Conservation (phyloP, 2,888 invertebrate species). For the Drosophila formosana region DNA sequence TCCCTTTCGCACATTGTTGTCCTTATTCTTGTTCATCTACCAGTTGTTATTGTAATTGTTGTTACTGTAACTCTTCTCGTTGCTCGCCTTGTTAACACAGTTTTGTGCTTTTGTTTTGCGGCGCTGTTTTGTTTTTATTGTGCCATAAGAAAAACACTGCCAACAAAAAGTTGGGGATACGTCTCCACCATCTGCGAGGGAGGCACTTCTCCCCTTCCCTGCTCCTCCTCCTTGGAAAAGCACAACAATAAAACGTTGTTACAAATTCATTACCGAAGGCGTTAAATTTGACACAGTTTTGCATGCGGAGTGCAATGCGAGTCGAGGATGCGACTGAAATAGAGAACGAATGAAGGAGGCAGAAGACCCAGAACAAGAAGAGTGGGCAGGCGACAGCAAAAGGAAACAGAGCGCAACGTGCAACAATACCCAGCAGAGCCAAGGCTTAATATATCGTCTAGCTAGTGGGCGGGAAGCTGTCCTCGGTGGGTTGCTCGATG, state of each 20-base stretch:
- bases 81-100: constrained; percentile 76
- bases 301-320: constrained; percentile 60
- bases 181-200: constrained; percentile 13
- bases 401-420: constrained; percentile 54
- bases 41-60: constrained; percentile 45
- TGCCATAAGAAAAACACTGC: constrained; percentile 73
- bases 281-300: constrained; percentile 81
- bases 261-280: constrained; percentile 81
- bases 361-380: constrained; percentile 14
- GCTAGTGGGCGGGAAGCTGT: constrained; percentile 12
- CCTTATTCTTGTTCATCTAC: constrained; percentile 48
- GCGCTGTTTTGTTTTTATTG: constrained; percentile 58
- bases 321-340: constrained; percentile 10
- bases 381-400: constrained; percentile 25
- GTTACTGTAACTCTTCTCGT: constrained; percentile 24
- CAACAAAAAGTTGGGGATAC: constrained; percentile 24
- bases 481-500: constrained; percentile 23
- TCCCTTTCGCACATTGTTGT: constrained; percentile 46
- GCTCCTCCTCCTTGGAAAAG: constrained; percentile 31
- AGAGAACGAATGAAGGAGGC: constrained; percentile 1
- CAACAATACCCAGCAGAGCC: constrained; percentile 52
- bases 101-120: constrained; percentile 78
- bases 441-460: constrained; percentile 39
- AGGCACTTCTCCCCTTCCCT: not conserved
- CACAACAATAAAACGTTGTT: constrained; percentile 80